phyloP scores from a whole-genome alignment of 2,113 vertebrate species.

The Phaethon lepturus region DNA sequence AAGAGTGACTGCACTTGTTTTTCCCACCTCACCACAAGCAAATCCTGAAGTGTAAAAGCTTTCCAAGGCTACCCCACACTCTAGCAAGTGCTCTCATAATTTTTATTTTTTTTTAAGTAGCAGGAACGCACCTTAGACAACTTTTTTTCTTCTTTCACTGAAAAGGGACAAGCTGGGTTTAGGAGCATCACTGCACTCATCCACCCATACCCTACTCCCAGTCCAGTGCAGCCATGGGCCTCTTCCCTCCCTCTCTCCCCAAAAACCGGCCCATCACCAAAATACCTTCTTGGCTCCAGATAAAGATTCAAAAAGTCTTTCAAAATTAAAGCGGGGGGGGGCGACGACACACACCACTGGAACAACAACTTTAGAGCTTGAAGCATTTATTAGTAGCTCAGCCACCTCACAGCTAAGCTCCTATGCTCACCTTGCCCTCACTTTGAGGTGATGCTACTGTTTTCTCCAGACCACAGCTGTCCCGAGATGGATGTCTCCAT shows the following conservation, averaged over 20 bases:
- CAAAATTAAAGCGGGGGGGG: too few relatives aligned
- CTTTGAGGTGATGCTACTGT: not conserved
- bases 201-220: not conserved
- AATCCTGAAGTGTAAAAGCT: not conserved
- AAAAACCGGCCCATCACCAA: not conserved
- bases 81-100: not conserved
- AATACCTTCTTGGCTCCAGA: not conserved
- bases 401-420: not conserved
- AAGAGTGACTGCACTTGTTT: not conserved
- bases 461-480: not conserved
- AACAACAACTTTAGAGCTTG: not conserved
- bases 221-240: accelerated
- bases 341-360: too few relatives aligned
- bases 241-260: not conserved
- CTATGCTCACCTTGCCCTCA: not conserved
- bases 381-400: not conserved
- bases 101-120: not conserved
- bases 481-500: not conserved
- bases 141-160: not conserved
- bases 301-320: too few relatives aligned
- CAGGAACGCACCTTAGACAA: not conserved
- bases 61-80: not conserved
- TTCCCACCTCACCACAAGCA: not conserved
- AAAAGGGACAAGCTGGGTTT: not conserved
- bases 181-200: not conserved